These are phyloP conservation scores for Horisme vitalbata DNA, from an alignment of 2,888 invertebrate species.

Conservation along the genomic window DNA sequence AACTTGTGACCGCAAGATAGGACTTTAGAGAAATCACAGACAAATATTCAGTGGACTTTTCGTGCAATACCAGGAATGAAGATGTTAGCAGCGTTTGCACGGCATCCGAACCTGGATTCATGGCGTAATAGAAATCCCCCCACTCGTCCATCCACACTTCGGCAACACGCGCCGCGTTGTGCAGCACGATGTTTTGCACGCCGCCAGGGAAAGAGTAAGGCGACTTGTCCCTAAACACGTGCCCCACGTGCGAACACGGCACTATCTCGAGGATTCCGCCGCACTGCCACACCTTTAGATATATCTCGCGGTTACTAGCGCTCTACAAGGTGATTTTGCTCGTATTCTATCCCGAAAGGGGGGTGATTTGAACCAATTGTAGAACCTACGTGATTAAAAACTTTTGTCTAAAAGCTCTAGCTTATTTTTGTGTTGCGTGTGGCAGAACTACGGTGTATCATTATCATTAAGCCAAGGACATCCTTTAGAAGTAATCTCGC, in stretches of 20 bases:
- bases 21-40: too few species aligned
- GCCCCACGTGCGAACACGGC: conserved; percentile 97
- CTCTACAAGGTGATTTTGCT: not conserved
- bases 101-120: conserved; percentile 94
- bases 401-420: too few species aligned
- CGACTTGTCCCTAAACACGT: conserved; percentile 98
- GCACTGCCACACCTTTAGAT: conserved; percentile 97
- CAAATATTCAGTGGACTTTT: too few species aligned
- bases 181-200: conserved; percentile 97
- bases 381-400: too few species aligned
- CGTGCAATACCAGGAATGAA: conserved; percentile 26
- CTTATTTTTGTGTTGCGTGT: too few species aligned
- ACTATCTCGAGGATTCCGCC: conserved; percentile 97
- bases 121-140: conserved; percentile 99
- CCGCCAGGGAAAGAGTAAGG: conserved; percentile 99
- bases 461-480: too few species aligned
- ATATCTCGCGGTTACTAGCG: conserved; percentile 4
- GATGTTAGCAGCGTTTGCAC: conserved; percentile 45
- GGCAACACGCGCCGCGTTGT: conserved; percentile 99
- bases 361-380: too few species aligned
- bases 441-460: too few species aligned
- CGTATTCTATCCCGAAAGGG: too few species aligned
- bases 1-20: too few species aligned
- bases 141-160: conserved; percentile 99
- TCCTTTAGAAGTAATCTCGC: too few species aligned